These are phyloP conservation scores for Lethrus apterus DNA, from an alignment of 1,140 invertebrate species.

Conservation along the genomic window DNA sequence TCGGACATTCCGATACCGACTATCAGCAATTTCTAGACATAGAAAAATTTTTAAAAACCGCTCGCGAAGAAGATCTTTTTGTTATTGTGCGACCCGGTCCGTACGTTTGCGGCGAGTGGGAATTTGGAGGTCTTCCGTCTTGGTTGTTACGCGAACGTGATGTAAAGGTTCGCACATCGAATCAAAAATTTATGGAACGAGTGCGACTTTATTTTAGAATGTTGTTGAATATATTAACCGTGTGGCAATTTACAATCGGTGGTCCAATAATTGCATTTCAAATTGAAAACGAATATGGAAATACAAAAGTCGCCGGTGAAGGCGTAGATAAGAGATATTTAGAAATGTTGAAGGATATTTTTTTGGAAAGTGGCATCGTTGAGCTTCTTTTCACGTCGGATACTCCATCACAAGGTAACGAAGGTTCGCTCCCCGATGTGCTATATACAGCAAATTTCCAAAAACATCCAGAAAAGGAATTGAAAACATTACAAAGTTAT, in stretches of 20 bases:
- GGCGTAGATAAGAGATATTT: constrained; percentile 44
- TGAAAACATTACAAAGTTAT: constrained; percentile 35
- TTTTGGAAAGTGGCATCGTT: constrained; percentile 38
- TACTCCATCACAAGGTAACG: constrained; percentile 25
- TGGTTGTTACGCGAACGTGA: constrained; percentile 45
- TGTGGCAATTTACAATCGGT: constrained; percentile 46
- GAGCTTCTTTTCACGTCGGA: constrained; percentile 50
- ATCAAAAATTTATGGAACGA: constrained; percentile 42
- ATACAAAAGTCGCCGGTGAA: constrained; percentile 22
- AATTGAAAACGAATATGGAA: constrained; percentile 45
- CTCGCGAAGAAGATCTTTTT: constrained; percentile 70
- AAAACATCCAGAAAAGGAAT: constrained; percentile 29
- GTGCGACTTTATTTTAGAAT: constrained; percentile 45
- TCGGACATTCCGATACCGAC: constrained; percentile 73
- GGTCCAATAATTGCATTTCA: constrained; percentile 49
- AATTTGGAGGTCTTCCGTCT: constrained; percentile 45
- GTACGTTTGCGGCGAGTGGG: constrained; percentile 86
- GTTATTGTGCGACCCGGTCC: constrained; percentile 86
- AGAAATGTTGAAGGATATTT: constrained; percentile 36
- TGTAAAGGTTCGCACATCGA: constrained; percentile 45
- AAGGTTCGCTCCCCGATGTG: neutral
- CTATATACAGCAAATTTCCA: constrained; percentile 52
- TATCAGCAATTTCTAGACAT: constrained; percentile 49
- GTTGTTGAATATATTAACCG: constrained; percentile 41
- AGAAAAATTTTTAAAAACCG: constrained; percentile 64